Percentiles rank a stretch among this genome's conserved stretches.
Conservation (phyloP, 92 coral and sea anemone genomes). For the Porites evermanni region DNA sequence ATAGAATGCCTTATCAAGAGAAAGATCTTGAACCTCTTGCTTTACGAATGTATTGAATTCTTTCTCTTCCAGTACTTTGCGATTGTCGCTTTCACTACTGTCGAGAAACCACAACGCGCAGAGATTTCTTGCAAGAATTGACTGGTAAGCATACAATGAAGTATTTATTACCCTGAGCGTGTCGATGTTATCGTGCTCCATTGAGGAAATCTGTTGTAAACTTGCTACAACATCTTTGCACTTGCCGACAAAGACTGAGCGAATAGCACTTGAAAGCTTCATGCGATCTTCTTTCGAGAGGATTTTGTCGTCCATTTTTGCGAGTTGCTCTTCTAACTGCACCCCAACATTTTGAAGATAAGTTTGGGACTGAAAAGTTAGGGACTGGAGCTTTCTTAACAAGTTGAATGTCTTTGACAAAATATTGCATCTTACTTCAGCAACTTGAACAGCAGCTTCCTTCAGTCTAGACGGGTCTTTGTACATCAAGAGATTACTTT, state of each 20-base stretch:
- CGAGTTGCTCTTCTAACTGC: conserved; percentile 20
- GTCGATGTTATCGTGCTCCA: too few species aligned
- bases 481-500: conserved; percentile 71
- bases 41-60: conserved; percentile 52
- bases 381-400: conserved; percentile 59
- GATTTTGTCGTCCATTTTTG: conserved; percentile 44
- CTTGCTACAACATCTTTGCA: too few species aligned
- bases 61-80: conserved; percentile 26
- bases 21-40: conserved; percentile 23
- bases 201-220: too few species aligned
- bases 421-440: conserved; percentile 59
- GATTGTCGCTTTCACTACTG: conserved; percentile 1
- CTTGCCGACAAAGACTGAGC: too few species aligned
- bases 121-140: conserved; percentile 72
- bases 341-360: conserved; percentile 31
- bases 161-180: neutral
- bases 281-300: conserved; percentile 21
- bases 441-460: conserved; percentile 61
- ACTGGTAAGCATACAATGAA: conserved; percentile 60
- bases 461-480: conserved; percentile 68
- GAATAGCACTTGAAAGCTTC: too few species aligned
- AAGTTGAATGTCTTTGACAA: conserved; percentile 49
- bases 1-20: conserved; percentile 45
- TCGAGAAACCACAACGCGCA: conserved; percentile 55
- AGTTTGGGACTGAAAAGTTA: conserved; percentile 33